Evolutionary conservation across 2,797 vertebrate genomes (phyloP).

Genomic region (Pseudochirops cupreus): DNA sequence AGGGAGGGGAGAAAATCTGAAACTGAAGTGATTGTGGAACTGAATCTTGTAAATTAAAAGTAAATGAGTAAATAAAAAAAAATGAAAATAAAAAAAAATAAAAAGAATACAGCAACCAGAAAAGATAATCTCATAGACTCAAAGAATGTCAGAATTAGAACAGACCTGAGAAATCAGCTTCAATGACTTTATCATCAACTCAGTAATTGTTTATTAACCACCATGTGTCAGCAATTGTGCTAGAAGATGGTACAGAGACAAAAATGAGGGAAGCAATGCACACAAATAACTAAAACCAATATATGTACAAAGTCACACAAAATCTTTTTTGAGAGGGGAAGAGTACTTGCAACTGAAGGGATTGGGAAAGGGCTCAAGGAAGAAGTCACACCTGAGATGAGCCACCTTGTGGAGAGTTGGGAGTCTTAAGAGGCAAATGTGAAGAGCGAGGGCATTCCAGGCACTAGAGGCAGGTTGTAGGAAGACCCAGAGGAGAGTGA

Average conservation of each 20-base stretch:
- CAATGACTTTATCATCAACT: neutral
- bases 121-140: neutral
- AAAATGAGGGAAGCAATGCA: neutral
- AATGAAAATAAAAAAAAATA: too few relatives aligned
- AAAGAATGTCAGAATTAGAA: neutral
- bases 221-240: neutral
- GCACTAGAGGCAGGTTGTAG: neutral
- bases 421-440: slow-evolving; percentile 46
- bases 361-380: slow-evolving; percentile 37
- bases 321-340: neutral
- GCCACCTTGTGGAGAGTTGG: slow-evolving; percentile 36
- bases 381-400: neutral
- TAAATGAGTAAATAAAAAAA: too few relatives aligned
- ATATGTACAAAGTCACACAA: neutral
- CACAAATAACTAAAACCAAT: neutral
- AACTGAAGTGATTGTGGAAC: too few relatives aligned
- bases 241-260: neutral
- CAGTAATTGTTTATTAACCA: neutral
- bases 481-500: slow-evolving; percentile 37
- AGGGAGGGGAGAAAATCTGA: too few relatives aligned
- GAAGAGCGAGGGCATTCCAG: slow-evolving; percentile 25
- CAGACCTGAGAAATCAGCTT: neutral
- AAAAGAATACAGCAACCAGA: neutral
- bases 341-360: neutral
- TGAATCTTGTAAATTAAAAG: too few relatives aligned